Base-by-base conservation (phyloP, 2,113 vertebrate species). In the Cercocebus atys region DNA sequence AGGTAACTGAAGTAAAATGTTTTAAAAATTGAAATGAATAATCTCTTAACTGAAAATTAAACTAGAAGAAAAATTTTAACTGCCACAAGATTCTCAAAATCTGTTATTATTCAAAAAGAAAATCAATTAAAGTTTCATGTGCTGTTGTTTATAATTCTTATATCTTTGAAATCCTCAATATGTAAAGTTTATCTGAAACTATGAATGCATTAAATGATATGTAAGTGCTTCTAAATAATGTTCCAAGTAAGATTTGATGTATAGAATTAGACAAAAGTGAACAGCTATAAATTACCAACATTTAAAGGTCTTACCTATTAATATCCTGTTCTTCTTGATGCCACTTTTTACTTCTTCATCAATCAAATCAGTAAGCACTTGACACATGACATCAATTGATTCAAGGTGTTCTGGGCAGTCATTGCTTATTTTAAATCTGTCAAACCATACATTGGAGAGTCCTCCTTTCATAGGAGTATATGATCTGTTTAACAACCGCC, bases 401-500 rank as follows among this genome's bases (percentile, higher is more conserved):
- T 99, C 99, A 27, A 98, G 98, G 98, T 99, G 99, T 88, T 99
- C 99, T 14, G 99, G 98, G 97, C 99, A 99, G 55, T 99, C 98
- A 38, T 94, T 98, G 32, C 99, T 99, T 96, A 99, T 99, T 98
- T 99, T 99, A 81, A 98, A 95, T n/a, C 99, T 99, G 98, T 99
- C 99, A 98, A 99, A 99, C 99, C 99, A 99, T 76, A 99, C 99
- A 25, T 98, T 99, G 88, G 99, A 99, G 92, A 98, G 72, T 50
- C 98, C 97, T 90, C 99, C 99, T 92, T 98, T 98, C 99, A 99
- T 98, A 3, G 99, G 99, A 80, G 99, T 99, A 95, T 99, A 99
- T 0, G 99, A 99, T 94, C 99, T 99, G 97, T 84, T 96, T 96
- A 97, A 88, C 82, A 97, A 78, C 68, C 83, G 0, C 61, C 61